Percentiles rank a stretch among this genome's conserved stretches.
phyloP scores from a whole-genome alignment of 2,797 vertebrate species.

The Falco concolor region DNA sequence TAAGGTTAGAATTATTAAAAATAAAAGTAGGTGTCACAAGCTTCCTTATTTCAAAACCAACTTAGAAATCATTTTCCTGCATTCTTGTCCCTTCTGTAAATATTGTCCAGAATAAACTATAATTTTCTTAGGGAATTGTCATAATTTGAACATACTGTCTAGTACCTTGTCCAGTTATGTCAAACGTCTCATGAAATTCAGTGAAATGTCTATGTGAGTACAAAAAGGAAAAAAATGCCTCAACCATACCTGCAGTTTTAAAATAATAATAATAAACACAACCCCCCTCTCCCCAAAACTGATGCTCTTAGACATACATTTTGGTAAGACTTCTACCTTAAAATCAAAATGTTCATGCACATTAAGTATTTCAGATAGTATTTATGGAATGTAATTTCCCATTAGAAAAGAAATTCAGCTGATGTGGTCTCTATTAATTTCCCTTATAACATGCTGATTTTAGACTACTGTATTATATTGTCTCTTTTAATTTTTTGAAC shows the following conservation, averaged over 20 bases:
- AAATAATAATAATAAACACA: background rate
- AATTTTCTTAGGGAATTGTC: background rate
- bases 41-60: background rate
- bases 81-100: background rate
- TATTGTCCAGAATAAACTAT: background rate
- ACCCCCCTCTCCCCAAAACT: background rate
- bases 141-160: background rate
- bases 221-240: background rate
- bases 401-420: slow-evolving; percentile 50
- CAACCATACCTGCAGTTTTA: background rate
- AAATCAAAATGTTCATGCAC: background rate
- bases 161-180: background rate
- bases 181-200: background rate
- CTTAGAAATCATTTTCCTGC: background rate
- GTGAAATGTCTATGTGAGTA: background rate
- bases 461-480: slow-evolving; percentile 54
- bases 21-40: background rate
- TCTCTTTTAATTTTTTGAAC: slow-evolving; percentile 59
- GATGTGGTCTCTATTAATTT: slow-evolving; percentile 42
- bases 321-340: background rate
- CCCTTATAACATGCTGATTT: slow-evolving; percentile 57
- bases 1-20: background rate
- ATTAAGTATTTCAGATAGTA: background rate
- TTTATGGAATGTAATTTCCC: slow-evolving; percentile 48
- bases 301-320: background rate